Percentiles rank a stretch among this genome's conserved stretches.
These are phyloP conservation scores for Lasioglossum oenotherae DNA, from an alignment of 2,888 invertebrate species.

Conservation along the genomic window DNA sequence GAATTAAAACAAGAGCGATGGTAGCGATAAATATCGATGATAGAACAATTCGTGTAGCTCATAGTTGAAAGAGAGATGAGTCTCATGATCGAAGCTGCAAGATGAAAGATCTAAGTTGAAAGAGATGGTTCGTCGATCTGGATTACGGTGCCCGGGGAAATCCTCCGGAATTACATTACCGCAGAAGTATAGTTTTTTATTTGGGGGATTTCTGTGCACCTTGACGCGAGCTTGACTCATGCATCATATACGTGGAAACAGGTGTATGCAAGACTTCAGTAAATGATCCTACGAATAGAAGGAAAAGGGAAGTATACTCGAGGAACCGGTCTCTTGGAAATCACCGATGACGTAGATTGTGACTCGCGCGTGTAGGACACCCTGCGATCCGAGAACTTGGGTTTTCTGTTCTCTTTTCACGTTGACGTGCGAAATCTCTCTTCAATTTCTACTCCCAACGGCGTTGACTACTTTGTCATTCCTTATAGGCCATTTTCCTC, in stretches of 20 bases:
- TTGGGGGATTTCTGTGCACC: neutral
- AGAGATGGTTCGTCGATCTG: too few species aligned
- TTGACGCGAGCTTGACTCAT: neutral
- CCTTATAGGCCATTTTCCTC: neutral
- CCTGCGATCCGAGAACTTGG: conserved; percentile 4
- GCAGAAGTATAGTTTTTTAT: neutral
- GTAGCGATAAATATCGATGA: too few species aligned
- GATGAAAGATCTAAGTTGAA: neutral
- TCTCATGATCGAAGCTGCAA: neutral
- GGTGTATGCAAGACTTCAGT: neutral
- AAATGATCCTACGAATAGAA: conserved; percentile 24
- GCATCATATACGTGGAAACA: neutral
- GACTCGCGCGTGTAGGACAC: conserved; percentile 35
- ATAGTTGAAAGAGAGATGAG: neutral
- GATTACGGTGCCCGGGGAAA: neutral
- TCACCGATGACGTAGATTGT: conserved; percentile 58
- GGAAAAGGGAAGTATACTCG: conserved; percentile 40
- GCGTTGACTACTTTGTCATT: neutral
- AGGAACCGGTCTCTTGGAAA: conserved; percentile 64
- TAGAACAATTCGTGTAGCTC: too few species aligned
- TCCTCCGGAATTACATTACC: neutral
- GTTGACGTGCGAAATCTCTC: neutral
- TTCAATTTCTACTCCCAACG: neutral
- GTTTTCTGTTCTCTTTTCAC: conserved; percentile 21
- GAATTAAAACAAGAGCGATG: neutral